These are phyloP conservation scores for Carterocephalus palaemon DNA, from an alignment of 2,888 invertebrate species.

Conservation along the genomic window DNA sequence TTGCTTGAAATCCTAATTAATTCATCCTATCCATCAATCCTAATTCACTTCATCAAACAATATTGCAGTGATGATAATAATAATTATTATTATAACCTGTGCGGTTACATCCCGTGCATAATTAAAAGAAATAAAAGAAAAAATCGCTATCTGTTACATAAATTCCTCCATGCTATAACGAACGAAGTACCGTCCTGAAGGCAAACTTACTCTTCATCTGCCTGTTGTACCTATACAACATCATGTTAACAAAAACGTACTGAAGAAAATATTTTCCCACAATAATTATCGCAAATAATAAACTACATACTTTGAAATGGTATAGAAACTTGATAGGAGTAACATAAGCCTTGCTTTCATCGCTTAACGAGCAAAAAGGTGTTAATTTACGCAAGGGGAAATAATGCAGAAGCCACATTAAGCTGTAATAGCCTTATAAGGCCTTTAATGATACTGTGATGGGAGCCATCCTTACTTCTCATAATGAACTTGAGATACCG, in stretches of 20 bases:
- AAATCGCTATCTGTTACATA: no score
- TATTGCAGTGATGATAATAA: no score
- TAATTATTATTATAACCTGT: no score
- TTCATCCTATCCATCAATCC: no score
- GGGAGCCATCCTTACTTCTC: constrained; percentile 3
- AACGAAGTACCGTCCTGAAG: no score
- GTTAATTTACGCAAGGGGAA: constrained; percentile 13
- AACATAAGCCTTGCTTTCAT: constrained; percentile 4
- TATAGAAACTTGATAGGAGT: constrained; percentile 7
- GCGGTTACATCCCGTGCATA: no score
- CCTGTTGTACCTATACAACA: no score
- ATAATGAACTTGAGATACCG: neutral
- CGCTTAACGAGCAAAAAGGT: constrained; percentile 23
- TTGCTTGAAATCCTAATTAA: no score
- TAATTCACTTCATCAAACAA: no score
- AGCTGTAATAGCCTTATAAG: constrained; percentile 22
- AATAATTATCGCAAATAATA: constrained; percentile 13
- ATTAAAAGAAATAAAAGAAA: no score
- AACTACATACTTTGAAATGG: constrained; percentile 3
- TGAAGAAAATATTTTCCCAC: constrained; percentile 13
- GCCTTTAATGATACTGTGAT: constrained; percentile 12
- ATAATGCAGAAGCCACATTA: constrained; percentile 11
- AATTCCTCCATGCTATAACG: no score
- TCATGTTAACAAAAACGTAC: neutral
- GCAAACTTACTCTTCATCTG: no score